Percentiles rank a stretch among this genome's conserved stretches.
These are phyloP conservation scores for Oriolus oriolus DNA, from an alignment of 2,113 vertebrate species.

Conservation along the genomic window DNA sequence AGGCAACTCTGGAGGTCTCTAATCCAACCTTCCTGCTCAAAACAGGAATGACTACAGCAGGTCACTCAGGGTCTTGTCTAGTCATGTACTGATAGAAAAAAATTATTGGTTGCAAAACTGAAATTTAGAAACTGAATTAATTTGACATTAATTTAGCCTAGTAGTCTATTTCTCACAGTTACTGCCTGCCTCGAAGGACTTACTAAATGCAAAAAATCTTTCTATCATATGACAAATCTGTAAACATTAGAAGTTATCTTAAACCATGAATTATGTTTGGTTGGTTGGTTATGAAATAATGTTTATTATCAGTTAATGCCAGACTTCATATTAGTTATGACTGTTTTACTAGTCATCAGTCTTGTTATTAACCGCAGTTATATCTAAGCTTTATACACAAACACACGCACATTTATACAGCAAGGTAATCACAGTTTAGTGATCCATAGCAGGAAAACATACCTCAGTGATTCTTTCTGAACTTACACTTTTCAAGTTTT, in stretches of 20 bases:
- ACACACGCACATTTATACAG: neutral
- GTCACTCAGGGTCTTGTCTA: neutral
- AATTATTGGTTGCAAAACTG: neutral
- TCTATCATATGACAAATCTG: neutral
- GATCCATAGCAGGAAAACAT: neutral
- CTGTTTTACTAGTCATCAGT: neutral
- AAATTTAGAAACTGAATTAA: neutral
- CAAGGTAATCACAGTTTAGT: neutral
- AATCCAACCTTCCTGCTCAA: neutral
- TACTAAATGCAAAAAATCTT: neutral
- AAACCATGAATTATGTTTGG: neutral
- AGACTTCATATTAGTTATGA: neutral
- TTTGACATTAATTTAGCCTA: neutral
- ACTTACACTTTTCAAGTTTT: neutral
- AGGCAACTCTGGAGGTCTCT: neutral
- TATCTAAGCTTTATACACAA: neutral
- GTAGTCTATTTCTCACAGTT: neutral
- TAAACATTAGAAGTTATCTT: neutral
- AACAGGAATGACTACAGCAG: neutral
- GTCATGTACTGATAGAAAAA: neutral
- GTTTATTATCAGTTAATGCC: neutral
- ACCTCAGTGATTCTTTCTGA: neutral
- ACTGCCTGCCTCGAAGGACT: neutral
- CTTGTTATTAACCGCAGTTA: neutral
- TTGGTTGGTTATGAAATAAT: neutral